Evolutionary conservation across 1,140 invertebrate genomes (phyloP).

Genomic region (Pachyrhynchus sulphureomaculatus): DNA sequence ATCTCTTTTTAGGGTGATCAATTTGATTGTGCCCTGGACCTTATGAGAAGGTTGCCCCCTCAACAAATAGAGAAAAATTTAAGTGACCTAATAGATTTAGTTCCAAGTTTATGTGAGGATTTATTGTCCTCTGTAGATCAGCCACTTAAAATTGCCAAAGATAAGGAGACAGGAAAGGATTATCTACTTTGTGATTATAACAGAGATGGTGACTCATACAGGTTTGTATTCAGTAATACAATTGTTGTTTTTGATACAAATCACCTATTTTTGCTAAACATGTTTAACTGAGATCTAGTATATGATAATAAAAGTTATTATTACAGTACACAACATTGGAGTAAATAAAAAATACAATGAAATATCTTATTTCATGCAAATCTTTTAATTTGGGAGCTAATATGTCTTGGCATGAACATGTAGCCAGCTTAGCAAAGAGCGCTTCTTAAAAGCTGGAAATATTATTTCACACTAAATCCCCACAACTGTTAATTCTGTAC

Average conservation of each 20-base stretch:
- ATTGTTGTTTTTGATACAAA: neutral
- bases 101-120: slow-evolving; percentile 94
- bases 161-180: slow-evolving; percentile 92
- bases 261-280: no score
- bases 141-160: slow-evolving; percentile 95
- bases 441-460: no score
- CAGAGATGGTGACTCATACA: slow-evolving; percentile 98
- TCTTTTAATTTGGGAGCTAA: no score
- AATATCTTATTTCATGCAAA: no score
- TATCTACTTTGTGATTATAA: slow-evolving; percentile 99
- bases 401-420: no score
- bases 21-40: slow-evolving; percentile 97
- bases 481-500: no score
- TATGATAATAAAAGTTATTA: no score
- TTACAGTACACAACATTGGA: no score
- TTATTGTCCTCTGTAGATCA: slow-evolving; percentile 97
- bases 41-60: slow-evolving; percentile 97
- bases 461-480: no score
- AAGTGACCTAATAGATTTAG: slow-evolving; percentile 95
- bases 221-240: slow-evolving; percentile 54
- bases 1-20: slow-evolving; percentile 80
- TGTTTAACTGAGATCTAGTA: no score
- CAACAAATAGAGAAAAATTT: slow-evolving; percentile 99
- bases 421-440: no score
- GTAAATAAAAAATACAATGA: no score